A percentile compares a stretch with the other conserved stretches of the same genome.
Conservation (phyloP, 2,888 invertebrate genomes). For the Apocheima hispidaria region DNA sequence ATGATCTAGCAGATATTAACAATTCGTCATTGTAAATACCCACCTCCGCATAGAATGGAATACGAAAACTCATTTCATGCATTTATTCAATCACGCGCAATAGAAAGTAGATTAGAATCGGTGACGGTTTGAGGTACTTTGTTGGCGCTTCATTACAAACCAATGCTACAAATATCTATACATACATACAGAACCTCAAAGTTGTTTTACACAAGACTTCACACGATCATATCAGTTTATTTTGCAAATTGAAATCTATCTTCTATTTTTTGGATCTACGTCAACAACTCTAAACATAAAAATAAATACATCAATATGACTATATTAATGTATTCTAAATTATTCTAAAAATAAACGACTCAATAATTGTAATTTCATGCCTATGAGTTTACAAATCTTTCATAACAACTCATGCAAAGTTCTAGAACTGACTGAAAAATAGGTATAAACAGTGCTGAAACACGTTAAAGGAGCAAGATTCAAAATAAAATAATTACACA, state of each 20-base stretch:
- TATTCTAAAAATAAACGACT: background rate
- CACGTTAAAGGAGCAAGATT: constrained; percentile 6
- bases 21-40: constrained; percentile 8
- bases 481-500: constrained; percentile 7
- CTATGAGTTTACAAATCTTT: background rate
- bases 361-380: background rate
- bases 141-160: background rate
- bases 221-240: too few relatives aligned
- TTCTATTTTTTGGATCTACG: too few relatives aligned
- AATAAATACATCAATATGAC: too few relatives aligned
- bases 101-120: constrained; percentile 13
- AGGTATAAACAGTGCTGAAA: constrained; percentile 13
- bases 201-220: too few relatives aligned
- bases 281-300: background rate
- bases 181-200: background rate
- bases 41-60: constrained; percentile 13
- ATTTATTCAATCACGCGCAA: constrained; percentile 12
- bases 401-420: background rate
- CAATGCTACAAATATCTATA: background rate
- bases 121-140: background rate
- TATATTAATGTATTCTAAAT: background rate
- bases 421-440: background rate
- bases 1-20: constrained; percentile 2
- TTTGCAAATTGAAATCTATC: too few relatives aligned
- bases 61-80: constrained; percentile 17